phyloP scores from a whole-genome alignment of 2,888 invertebrate species.

The Zootermopsis nevadensis region DNA sequence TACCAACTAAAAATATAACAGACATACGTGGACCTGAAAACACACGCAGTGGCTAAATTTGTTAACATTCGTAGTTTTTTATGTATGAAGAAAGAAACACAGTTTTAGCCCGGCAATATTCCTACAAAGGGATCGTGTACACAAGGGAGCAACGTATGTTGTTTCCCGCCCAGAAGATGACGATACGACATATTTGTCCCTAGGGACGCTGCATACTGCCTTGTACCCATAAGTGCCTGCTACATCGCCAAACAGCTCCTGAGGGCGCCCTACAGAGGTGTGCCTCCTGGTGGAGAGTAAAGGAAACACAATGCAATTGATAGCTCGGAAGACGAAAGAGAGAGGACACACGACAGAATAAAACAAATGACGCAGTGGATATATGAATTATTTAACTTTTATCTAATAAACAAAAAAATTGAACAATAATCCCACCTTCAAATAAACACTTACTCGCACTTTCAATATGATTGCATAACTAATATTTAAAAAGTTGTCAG shows the following conservation, averaged over 20 bases:
- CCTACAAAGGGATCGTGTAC: background rate
- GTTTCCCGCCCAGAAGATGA: conserved; percentile 30
- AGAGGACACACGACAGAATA: no score
- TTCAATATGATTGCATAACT: no score
- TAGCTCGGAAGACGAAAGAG: background rate
- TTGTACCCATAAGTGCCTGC: background rate
- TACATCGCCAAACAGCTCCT: conserved; percentile 19
- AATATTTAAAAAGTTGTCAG: no score
- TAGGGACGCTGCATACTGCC: background rate
- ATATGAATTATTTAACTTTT: no score
- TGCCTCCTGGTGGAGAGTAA: background rate
- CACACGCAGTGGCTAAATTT: no score
- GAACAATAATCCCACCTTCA: no score
- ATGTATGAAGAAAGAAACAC: background rate
- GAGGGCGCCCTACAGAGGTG: background rate
- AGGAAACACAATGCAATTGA: conserved; percentile 11
- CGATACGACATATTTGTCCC: conserved; percentile 27
- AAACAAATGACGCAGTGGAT: no score
- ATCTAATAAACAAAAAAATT: no score
- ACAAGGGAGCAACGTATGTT: conserved; percentile 26
- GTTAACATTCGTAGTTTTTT: background rate
- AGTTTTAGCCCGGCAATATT: background rate
- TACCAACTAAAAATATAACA: no score
- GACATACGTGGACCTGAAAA: no score
- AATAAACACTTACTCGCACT: no score